These are phyloP conservation scores for Eulemur mongoz DNA, from an alignment of 2,797 vertebrate species.

Conservation along the genomic window DNA sequence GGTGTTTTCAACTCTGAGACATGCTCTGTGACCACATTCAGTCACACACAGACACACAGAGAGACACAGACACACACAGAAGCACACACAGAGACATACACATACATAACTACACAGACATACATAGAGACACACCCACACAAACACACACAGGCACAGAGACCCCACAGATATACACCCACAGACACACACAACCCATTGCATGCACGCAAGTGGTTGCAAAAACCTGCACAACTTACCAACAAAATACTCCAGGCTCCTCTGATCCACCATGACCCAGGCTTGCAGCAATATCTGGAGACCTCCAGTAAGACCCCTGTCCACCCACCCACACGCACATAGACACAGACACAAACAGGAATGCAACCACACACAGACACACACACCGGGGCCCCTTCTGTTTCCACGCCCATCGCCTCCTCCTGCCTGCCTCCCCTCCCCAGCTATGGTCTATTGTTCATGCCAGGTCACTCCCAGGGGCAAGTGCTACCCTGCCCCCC, in stretches of 20 bases:
- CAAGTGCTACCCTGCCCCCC: neutral
- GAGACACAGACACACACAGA: neutral
- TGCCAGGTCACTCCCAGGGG: neutral
- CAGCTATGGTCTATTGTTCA: neutral
- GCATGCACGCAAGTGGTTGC: neutral
- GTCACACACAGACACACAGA: neutral
- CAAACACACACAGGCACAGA: neutral
- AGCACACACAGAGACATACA: neutral
- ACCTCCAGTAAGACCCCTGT: neutral
- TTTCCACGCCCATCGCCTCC: neutral
- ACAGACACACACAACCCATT: neutral
- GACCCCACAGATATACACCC: neutral
- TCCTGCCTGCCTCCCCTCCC: neutral
- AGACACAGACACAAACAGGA: neutral
- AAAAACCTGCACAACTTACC: neutral
- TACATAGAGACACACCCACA: rapidly evolving
- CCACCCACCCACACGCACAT: neutral
- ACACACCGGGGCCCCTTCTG: neutral
- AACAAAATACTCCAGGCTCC: neutral
- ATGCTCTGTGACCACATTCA: neutral
- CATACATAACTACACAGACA: neutral
- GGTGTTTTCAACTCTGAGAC: neutral
- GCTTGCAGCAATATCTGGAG: neutral
- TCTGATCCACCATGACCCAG: neutral
- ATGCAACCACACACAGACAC: neutral